A percentile compares a stretch with the other conserved stretches of the same genome.
Evolutionary conservation across 2,113 vertebrate species (phyloP).

Genomic region (Ictalurus punctatus): DNA sequence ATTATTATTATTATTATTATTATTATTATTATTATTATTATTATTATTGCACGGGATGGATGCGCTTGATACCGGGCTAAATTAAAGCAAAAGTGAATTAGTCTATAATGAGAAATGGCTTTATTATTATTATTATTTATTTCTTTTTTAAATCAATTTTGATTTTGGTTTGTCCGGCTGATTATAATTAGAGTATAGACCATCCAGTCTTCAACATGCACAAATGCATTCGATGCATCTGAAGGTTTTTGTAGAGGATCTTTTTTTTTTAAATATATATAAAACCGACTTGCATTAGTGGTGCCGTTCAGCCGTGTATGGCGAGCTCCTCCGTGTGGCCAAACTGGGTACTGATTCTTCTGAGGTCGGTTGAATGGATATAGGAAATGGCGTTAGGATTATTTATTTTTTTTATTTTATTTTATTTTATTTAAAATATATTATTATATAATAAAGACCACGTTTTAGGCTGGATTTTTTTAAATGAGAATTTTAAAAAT

Average conservation of each 20-base stretch:
- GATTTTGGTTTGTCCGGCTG: neutral
- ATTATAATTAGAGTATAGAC: neutral
- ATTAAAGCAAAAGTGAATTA: neutral
- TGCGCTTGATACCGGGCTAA: neutral
- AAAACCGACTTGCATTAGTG: conserved; percentile 24
- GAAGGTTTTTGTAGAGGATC: neutral
- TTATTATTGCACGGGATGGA: neutral
- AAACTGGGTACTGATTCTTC: conserved; percentile 49
- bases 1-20: neutral
- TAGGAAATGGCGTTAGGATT: too few relatives aligned
- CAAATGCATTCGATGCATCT: conserved; percentile 2
- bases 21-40: neutral
- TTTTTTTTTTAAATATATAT: neutral
- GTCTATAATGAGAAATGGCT: neutral
- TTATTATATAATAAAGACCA: neutral
- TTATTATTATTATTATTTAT: too few relatives aligned
- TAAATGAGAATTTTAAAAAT: neutral
- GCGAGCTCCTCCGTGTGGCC: conserved; percentile 71
- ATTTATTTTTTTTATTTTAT: neutral
- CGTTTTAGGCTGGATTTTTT: neutral
- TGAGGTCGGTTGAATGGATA: neutral
- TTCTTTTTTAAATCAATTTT: neutral
- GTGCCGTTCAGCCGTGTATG: conserved; percentile 46
- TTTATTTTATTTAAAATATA: neutral
- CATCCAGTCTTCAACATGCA: neutral